Percentiles rank a stretch among this genome's conserved stretches.
Evolutionary conservation across 2,888 invertebrate genomes (phyloP).

Genomic region (Teinopalpus imperialis): DNA sequence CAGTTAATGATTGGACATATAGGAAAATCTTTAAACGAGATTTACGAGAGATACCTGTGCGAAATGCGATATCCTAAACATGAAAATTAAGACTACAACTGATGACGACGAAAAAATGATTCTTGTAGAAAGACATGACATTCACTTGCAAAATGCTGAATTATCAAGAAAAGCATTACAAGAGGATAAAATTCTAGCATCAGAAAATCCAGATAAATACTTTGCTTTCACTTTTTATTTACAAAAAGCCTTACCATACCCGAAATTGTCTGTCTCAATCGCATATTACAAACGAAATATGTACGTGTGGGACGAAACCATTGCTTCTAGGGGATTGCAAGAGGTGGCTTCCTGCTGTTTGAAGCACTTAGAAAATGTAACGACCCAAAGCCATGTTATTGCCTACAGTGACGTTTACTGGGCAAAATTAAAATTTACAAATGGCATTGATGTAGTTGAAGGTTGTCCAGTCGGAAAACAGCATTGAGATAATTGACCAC

Average conservation of each 20-base stretch:
- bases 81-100: too few relatives aligned
- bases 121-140: too few relatives aligned
- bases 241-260: slow-evolving; percentile 35
- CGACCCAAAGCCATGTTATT: not conserved
- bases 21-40: too few relatives aligned
- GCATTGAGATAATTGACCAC: slow-evolving; percentile 30
- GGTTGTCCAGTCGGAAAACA: slow-evolving; percentile 28
- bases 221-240: slow-evolving; percentile 28
- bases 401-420: slow-evolving; percentile 7
- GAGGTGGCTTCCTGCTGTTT: slow-evolving; percentile 1
- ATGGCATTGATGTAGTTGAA: slow-evolving; percentile 34
- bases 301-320: slow-evolving; percentile 10
- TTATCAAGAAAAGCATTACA: too few relatives aligned
- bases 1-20: too few relatives aligned
- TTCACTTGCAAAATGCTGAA: not conserved
- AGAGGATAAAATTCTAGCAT: slow-evolving; percentile 6
- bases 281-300: slow-evolving; percentile 33
- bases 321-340: slow-evolving; percentile 1
- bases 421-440: too few relatives aligned
- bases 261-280: slow-evolving; percentile 34
- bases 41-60: too few relatives aligned
- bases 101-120: too few relatives aligned
- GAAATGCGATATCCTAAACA: too few relatives aligned
- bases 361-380: slow-evolving; percentile 8
- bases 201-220: slow-evolving; percentile 22